Evolutionary conservation across 2,113 vertebrate genomes (phyloP).

Genomic region (Myotis davidii): DNA sequence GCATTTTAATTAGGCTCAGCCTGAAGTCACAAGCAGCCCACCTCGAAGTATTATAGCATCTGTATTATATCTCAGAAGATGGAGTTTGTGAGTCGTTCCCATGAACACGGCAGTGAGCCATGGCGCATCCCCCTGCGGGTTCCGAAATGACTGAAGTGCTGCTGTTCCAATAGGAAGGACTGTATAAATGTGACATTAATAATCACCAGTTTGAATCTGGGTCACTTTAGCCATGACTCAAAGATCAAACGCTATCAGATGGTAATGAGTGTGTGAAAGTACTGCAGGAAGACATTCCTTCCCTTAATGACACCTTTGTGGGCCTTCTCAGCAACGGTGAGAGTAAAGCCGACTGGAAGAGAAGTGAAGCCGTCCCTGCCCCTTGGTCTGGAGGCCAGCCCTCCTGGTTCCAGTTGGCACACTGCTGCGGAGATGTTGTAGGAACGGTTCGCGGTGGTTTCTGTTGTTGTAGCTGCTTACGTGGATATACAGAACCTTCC

Average conservation of each 20-base stretch:
- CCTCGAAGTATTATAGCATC: not conserved
- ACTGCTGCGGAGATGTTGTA: slow-evolving; percentile 7
- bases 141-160: not conserved
- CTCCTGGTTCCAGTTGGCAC: not conserved
- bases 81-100: not conserved
- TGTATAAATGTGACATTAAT: slow-evolving; percentile 53
- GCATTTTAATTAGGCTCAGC: slow-evolving; percentile 18
- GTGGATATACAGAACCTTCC: not conserved
- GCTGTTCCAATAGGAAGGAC: not conserved
- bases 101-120: not conserved
- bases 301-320: slow-evolving; percentile 67
- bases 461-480: not conserved
- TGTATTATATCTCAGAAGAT: not conserved
- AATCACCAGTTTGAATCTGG: slow-evolving; percentile 77
- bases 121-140: not conserved
- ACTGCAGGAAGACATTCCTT: not conserved
- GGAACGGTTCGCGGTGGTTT: not conserved
- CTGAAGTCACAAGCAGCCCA: not conserved
- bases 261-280: slow-evolving; percentile 74
- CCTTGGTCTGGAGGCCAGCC: slow-evolving; percentile 10
- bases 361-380: not conserved
- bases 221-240: slow-evolving; percentile 66
- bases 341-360: not conserved
- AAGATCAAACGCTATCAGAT: slow-evolving; percentile 66
- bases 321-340: slow-evolving; percentile 20